Evolutionary conservation across 2,113 vertebrate genomes (phyloP).

Genomic region (Rhodinocichla rosea): DNA sequence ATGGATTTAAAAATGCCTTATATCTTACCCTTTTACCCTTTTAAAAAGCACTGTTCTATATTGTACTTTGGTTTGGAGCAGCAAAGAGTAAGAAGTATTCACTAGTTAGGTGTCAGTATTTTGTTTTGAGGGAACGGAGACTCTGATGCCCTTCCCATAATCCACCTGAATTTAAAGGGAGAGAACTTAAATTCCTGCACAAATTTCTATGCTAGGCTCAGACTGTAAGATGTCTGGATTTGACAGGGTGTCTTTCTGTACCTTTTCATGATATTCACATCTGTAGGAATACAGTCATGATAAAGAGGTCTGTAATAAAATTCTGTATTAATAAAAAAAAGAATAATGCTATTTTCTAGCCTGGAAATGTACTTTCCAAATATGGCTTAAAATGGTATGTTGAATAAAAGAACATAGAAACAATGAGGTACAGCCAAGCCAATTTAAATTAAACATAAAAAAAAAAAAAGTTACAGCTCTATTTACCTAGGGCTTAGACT

Average conservation of each 20-base stretch:
- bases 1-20: background rate
- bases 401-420: background rate
- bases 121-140: background rate
- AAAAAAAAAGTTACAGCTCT: background rate
- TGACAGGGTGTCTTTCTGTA: background rate
- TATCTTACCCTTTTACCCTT: background rate
- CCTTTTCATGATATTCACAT: background rate
- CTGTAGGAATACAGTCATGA: background rate
- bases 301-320: background rate
- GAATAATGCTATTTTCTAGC: background rate
- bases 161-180: background rate
- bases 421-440: background rate
- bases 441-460: background rate
- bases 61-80: background rate
- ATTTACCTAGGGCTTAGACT: background rate
- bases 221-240: background rate
- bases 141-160: background rate
- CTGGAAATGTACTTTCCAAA: background rate
- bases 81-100: background rate
- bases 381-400: background rate
- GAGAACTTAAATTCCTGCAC: background rate
- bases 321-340: background rate
- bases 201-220: background rate
- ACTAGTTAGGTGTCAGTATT: background rate
- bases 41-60: background rate